Percentiles rank a stretch among this genome's conserved stretches.
Conservation (phyloP, 2,797 vertebrate genomes). For the Aeoliscus strigatus region DNA sequence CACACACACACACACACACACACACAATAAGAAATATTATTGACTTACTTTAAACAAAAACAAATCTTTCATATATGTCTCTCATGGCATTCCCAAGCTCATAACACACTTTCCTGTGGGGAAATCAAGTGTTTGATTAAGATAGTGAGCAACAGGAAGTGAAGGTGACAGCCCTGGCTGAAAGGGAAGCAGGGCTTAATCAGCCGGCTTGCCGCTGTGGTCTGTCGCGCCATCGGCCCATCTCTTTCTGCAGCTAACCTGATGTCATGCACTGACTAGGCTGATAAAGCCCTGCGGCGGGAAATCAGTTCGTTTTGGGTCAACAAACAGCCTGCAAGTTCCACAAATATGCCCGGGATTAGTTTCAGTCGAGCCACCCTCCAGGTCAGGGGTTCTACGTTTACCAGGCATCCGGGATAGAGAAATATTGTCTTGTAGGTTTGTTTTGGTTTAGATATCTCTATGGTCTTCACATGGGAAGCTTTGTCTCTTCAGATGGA, state of each 20-base stretch:
- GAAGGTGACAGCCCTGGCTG: conserved; percentile 69
- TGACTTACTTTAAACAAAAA: conserved; percentile 41
- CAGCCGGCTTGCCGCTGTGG: conserved; percentile 50
- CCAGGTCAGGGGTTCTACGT: conserved; percentile 57
- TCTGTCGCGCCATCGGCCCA: conserved; percentile 53
- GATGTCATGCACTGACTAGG: conserved; percentile 71
- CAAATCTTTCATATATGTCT: conserved; percentile 23
- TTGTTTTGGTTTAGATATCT: conserved; percentile 74
- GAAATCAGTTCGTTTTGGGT: conserved; percentile 74
- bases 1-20: conserved; percentile 16
- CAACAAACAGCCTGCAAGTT: conserved; percentile 72
- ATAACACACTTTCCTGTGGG: conserved; percentile 64
- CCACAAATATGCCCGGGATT: conserved; percentile 71
- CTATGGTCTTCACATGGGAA: conserved; percentile 64
- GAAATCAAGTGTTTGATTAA: conserved; percentile 80
- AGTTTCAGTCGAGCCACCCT: conserved; percentile 60
- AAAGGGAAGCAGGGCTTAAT: conserved; percentile 65
- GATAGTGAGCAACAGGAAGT: conserved; percentile 80
- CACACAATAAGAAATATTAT: conserved; percentile 19
- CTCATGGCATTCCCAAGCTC: conserved; percentile 38
- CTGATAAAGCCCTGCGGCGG: conserved; percentile 69
- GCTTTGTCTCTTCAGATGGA: conserved; percentile 42
- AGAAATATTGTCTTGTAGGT: conserved; percentile 70
- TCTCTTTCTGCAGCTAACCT: conserved; percentile 53
- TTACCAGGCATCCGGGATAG: conserved; percentile 68